Conservation (phyloP, 37 sponge, comb jelly and placozoan genomes). For the Chondrosia reniformis region DNA sequence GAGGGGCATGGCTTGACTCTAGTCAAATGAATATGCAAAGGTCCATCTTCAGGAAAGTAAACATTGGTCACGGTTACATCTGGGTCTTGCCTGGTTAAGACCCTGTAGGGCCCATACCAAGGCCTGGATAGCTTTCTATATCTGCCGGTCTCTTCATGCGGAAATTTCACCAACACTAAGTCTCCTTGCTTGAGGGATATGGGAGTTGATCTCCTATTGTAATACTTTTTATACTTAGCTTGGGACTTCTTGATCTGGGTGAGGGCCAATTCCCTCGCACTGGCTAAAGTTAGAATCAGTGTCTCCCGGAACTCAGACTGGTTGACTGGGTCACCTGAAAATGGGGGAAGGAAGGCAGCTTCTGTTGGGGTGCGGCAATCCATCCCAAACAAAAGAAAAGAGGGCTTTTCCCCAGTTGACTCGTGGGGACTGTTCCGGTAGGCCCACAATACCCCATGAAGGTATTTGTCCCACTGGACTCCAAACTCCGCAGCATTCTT, state of each 20-base stretch:
- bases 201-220: neutral
- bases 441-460: conserved; percentile 25
- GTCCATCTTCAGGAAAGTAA: conserved; percentile 1
- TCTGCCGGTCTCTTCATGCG: conserved; percentile 11
- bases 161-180: conserved; percentile 13
- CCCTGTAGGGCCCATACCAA: conserved; percentile 23
- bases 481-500: conserved; percentile 11
- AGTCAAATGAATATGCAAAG: neutral
- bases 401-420: conserved; percentile 23
- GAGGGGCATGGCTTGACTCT: conserved; percentile 25
- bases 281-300: neutral
- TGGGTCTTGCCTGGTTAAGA: neutral
- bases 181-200: neutral
- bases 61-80: conserved; percentile 3
- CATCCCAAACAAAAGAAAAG: conserved; percentile 26
- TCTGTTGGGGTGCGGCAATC: conserved; percentile 19
- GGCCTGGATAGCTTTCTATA: conserved; percentile 25
- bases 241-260: conserved; percentile 9
- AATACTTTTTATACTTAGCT: conserved; percentile 6
- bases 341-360: conserved; percentile 10
- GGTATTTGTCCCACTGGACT: conserved; percentile 16
- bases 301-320: neutral
- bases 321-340: neutral
- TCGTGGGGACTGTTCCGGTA: conserved; percentile 32
- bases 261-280: neutral